Evolutionary conservation across 2,888 invertebrate genomes (phyloP).

Genomic region (Pheosia tremula): DNA sequence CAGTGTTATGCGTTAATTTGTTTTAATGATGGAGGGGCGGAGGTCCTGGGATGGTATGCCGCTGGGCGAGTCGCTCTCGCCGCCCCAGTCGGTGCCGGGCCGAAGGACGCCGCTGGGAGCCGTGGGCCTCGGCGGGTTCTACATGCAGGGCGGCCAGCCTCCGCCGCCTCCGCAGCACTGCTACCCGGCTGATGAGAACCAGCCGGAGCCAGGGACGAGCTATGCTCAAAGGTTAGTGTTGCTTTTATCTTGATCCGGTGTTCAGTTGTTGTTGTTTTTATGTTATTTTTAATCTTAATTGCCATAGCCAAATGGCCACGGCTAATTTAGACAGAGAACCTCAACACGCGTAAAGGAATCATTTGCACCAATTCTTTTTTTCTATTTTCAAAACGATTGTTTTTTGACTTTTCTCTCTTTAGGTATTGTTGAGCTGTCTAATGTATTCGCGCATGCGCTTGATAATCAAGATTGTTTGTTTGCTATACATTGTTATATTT

Average conservation of each 20-base stretch:
- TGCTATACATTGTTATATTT: too few relatives aligned
- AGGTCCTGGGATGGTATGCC: conserved; percentile 79
- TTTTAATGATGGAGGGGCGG: conserved; percentile 74
- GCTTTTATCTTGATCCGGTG: not conserved
- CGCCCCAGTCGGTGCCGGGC: conserved; percentile 86
- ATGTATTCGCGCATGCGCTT: conserved; percentile 45
- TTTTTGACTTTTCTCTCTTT: too few relatives aligned
- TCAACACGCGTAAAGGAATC: too few relatives aligned
- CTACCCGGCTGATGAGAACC: conserved; percentile 90
- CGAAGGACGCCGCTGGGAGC: conserved; percentile 92
- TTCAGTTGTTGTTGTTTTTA: not conserved
- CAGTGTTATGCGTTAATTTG: conserved; percentile 65
- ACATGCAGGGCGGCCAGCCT: conserved; percentile 88
- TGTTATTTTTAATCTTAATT: not conserved
- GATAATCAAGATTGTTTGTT: not conserved
- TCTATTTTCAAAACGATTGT: too few relatives aligned
- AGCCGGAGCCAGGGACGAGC: conserved; percentile 87
- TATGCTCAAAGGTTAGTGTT: conserved; percentile 75
- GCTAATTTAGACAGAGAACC: too few relatives aligned
- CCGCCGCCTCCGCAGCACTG: conserved; percentile 82
- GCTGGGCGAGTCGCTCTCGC: conserved; percentile 78
- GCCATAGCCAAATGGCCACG: too few relatives aligned
- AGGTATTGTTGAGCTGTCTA: too few relatives aligned
- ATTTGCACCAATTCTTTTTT: too few relatives aligned
- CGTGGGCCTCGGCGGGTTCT: conserved; percentile 94